Percentiles rank a stretch among this genome's conserved stretches.
Evolutionary conservation across 2,888 invertebrate species (phyloP).

Genomic region (Shargacucullia verbasci): DNA sequence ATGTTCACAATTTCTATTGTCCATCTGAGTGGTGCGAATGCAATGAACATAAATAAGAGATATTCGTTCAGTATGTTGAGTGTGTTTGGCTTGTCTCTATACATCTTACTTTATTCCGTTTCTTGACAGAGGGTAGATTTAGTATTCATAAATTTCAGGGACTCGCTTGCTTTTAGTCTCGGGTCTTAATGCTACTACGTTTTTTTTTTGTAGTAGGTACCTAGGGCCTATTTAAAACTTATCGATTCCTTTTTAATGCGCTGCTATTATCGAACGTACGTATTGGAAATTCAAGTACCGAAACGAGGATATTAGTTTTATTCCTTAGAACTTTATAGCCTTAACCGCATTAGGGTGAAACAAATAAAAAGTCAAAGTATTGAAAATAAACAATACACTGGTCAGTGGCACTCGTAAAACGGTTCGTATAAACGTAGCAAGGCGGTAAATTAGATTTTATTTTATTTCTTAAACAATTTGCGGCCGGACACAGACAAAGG

Average conservation of each 20-base stretch:
- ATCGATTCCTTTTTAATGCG: slow-evolving; percentile 2
- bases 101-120: slow-evolving; percentile 66
- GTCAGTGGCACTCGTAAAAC: slow-evolving; percentile 82
- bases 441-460: slow-evolving; percentile 88
- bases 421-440: slow-evolving; percentile 84
- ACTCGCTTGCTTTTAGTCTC: slow-evolving; percentile 16
- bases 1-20: slow-evolving; percentile 88
- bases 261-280: slow-evolving; percentile 2
- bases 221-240: neutral
- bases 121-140: slow-evolving; percentile 44
- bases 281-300: slow-evolving; percentile 32
- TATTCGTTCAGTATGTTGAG: slow-evolving; percentile 66
- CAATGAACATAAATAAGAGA: slow-evolving; percentile 85
- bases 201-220: neutral
- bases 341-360: slow-evolving; percentile 69
- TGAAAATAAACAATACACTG: slow-evolving; percentile 80
- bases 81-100: slow-evolving; percentile 62
- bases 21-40: slow-evolving; percentile 79
- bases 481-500: slow-evolving; percentile 85
- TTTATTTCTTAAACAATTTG: slow-evolving; percentile 89
- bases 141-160: slow-evolving; percentile 49
- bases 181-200: neutral
- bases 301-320: slow-evolving; percentile 61
- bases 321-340: slow-evolving; percentile 63
- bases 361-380: slow-evolving; percentile 75